Evolutionary conservation across 1,140 invertebrate species (phyloP).

Genomic region (Polypedilum pembai): DNA sequence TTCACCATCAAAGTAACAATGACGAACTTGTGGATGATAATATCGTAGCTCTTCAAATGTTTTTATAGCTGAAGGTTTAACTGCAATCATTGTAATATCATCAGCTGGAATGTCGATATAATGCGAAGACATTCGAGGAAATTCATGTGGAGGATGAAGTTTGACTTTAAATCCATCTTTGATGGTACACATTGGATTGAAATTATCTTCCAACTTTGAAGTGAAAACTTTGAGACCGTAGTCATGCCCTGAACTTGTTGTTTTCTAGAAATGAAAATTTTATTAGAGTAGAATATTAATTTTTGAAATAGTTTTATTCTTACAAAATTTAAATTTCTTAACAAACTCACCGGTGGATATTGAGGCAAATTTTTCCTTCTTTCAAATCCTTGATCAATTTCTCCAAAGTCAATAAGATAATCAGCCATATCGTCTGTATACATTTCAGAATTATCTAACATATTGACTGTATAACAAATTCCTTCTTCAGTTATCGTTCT

Average conservation of each 20-base stretch:
- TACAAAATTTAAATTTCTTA: not conserved
- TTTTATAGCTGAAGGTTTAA: conserved; percentile 53
- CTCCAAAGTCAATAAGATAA: not conserved
- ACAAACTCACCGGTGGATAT: no score
- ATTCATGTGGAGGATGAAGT: conserved; percentile 51
- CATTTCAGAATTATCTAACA: not conserved
- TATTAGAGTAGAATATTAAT: not conserved
- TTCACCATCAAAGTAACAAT: conserved; percentile 53
- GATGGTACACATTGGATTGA: not conserved
- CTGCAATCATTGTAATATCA: conserved; percentile 48
- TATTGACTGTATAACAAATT: not conserved
- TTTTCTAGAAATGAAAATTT: no score
- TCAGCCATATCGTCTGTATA: not conserved
- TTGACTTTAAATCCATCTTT: conserved; percentile 42
- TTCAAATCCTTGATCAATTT: not conserved
- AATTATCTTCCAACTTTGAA: not conserved
- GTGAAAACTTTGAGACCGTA: not conserved
- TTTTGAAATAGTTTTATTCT: no score
- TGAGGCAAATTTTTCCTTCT: no score
- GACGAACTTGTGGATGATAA: conserved; percentile 46
- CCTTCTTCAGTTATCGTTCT: not conserved
- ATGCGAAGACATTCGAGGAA: conserved; percentile 48
- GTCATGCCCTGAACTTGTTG: not conserved
- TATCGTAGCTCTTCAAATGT: conserved; percentile 48
- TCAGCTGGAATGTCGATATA: conserved; percentile 50